Evolutionary conservation across 2,888 invertebrate genomes (phyloP).

Genomic region (Tipula helvola): DNA sequence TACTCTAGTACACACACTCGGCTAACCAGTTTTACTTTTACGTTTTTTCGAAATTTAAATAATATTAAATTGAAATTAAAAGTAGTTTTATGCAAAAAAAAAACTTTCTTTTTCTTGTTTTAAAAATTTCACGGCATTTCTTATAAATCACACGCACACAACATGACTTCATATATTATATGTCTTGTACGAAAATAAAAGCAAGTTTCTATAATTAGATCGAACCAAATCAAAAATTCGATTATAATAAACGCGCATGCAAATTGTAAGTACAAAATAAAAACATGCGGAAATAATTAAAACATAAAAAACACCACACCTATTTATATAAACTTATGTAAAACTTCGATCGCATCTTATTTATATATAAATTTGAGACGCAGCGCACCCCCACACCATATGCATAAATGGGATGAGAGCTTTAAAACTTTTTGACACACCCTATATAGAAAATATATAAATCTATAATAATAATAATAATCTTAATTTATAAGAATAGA

Average conservation of each 20-base stretch:
- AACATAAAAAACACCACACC: neutral
- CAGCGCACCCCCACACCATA: neutral
- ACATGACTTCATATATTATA: neutral
- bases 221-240: neutral
- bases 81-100: neutral
- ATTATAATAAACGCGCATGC: neutral
- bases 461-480: neutral
- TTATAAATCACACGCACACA: neutral
- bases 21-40: neutral
- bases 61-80: neutral
- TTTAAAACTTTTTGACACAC: neutral
- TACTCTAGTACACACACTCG: neutral
- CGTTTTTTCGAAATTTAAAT: neutral
- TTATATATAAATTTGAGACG: neutral
- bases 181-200: neutral
- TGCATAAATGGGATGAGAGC: neutral
- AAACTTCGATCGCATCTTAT: neutral
- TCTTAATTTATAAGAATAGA: neutral
- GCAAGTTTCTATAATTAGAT: neutral
- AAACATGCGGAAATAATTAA: neutral
- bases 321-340: neutral
- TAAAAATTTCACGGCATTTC: neutral
- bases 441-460: neutral
- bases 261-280: neutral
- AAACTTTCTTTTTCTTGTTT: neutral